Evolutionary conservation across 2,797 vertebrate genomes (phyloP).

Genomic region (Sitta carolinensis): DNA sequence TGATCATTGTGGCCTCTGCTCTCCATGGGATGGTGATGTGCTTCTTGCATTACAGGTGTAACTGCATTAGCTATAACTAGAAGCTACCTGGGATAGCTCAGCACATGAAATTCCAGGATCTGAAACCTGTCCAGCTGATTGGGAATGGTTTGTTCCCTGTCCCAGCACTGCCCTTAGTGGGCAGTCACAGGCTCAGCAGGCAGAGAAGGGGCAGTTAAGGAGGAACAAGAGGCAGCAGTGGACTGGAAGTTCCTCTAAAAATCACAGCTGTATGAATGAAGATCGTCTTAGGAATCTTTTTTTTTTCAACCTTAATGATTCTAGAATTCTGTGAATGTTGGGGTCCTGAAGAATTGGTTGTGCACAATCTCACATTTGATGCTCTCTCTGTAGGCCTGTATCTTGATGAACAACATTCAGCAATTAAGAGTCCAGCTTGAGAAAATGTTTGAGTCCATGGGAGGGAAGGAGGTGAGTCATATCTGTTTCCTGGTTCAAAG

Average conservation of each 20-base stretch:
- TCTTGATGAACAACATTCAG: constrained; percentile 98
- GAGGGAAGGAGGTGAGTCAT: constrained; percentile 92
- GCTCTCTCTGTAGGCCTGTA: constrained; percentile 85
- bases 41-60: neutral
- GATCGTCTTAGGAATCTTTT: neutral
- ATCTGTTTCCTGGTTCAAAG: neutral
- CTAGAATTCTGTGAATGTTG: neutral
- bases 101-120: neutral
- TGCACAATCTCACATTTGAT: neutral
- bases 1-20: neutral
- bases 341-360: neutral
- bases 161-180: neutral
- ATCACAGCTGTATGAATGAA: neutral
- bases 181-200: neutral
- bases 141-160: neutral
- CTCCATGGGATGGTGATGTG: neutral
- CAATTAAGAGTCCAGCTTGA: constrained; percentile 95
- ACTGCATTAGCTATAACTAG: neutral
- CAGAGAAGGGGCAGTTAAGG: neutral
- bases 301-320: neutral
- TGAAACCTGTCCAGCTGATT: accelerated
- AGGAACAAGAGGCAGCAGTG: neutral
- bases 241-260: neutral
- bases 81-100: neutral
- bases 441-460: constrained; percentile 99